Evolutionary conservation across 2,888 invertebrate genomes (phyloP).

Genomic region (Nymphalis c-album): DNA sequence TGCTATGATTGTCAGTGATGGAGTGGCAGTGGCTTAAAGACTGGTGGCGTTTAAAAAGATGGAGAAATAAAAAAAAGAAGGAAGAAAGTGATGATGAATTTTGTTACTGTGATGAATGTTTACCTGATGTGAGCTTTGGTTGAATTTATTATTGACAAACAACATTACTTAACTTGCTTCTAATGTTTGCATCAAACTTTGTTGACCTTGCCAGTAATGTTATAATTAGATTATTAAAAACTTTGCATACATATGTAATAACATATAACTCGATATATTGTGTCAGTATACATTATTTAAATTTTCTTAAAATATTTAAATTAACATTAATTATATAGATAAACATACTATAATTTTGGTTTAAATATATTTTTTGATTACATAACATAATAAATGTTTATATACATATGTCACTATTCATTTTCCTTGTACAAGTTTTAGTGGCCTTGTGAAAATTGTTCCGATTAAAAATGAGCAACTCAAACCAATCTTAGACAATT

Average conservation of each 20-base stretch:
- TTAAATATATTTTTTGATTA: too few species aligned
- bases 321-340: background rate
- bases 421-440: too few species aligned
- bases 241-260: background rate
- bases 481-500: too few species aligned
- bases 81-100: constrained; percentile 83
- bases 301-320: background rate
- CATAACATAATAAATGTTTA: too few species aligned
- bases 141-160: background rate
- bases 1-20: constrained; percentile 71
- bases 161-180: constrained; percentile 6
- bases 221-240: constrained; percentile 4
- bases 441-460: too few species aligned
- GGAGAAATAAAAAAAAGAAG: constrained; percentile 82
- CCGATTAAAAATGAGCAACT: too few species aligned
- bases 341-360: too few species aligned
- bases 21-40: constrained; percentile 91
- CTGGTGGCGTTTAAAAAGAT: constrained; percentile 89
- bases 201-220: constrained; percentile 18
- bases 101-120: constrained; percentile 90
- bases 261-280: too few species aligned
- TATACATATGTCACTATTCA: too few species aligned
- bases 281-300: background rate
- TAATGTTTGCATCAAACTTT: constrained; percentile 10
- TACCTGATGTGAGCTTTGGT: constrained; percentile 74